These are phyloP conservation scores for Sebastes schlegelii DNA, from an alignment of 2,113 vertebrate species.

Conservation along the genomic window DNA sequence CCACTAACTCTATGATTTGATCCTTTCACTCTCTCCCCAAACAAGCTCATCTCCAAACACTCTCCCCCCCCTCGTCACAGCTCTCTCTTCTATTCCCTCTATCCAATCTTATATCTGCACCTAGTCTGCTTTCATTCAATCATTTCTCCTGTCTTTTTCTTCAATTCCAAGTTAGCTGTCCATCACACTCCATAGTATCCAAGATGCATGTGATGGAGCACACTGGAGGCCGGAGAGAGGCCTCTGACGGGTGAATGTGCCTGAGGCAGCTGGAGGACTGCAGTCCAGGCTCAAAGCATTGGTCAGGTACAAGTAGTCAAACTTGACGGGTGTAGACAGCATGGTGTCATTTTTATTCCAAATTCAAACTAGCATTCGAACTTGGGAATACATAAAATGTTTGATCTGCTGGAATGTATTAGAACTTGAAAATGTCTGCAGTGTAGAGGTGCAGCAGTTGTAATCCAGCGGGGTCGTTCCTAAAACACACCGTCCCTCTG, in stretches of 20 bases:
- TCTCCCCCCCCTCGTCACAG: constrained; percentile 13
- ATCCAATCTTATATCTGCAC: constrained; percentile 56
- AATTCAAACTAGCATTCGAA: constrained; percentile 24
- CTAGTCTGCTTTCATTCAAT: constrained; percentile 52
- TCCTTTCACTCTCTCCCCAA: constrained; percentile 52
- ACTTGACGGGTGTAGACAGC: constrained; percentile 17
- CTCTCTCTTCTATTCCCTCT: constrained; percentile 36
- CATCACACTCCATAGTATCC: constrained; percentile 37
- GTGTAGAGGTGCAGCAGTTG: neutral
- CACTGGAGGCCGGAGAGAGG: constrained; percentile 13
- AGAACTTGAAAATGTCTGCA: neutral
- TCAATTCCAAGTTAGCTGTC: constrained; percentile 43
- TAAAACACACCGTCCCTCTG: constrained; percentile 21
- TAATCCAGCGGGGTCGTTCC: neutral
- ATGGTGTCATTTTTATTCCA: constrained; percentile 9
- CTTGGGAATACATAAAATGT: neutral
- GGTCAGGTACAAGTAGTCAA: constrained; percentile 19
- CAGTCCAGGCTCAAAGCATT: constrained; percentile 18
- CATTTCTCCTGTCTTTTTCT: constrained; percentile 40
- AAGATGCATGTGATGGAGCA: constrained; percentile 19
- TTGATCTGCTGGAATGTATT: neutral
- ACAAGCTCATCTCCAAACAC: constrained; percentile 56
- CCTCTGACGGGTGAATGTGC: constrained; percentile 41
- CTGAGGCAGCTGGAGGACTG: constrained; percentile 48
- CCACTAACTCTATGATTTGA: constrained; percentile 60